Evolutionary conservation across 2,888 invertebrate genomes (phyloP).

Genomic region (Apotomis betuletana): DNA sequence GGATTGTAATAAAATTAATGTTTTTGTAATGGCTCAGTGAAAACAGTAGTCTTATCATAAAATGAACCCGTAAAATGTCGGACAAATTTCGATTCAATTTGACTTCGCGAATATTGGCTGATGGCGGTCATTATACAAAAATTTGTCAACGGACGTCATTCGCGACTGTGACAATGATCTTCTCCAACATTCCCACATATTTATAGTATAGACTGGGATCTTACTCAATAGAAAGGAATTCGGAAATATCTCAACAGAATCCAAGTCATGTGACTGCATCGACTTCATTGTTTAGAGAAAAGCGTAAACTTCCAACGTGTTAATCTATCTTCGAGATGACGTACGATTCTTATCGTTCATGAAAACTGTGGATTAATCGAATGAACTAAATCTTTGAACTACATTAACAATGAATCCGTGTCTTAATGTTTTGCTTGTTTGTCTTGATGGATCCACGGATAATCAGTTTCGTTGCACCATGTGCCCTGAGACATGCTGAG

Average conservation of each 20-base stretch:
- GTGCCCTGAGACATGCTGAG: too few relatives aligned
- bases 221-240: conserved; percentile 19
- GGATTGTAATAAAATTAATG: too few relatives aligned
- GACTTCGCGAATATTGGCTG: neutral
- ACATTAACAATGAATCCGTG: conserved; percentile 16
- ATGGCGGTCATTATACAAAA: neutral
- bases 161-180: conserved; percentile 20
- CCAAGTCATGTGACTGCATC: conserved; percentile 27
- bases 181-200: conserved; percentile 27
- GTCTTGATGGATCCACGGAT: too few relatives aligned
- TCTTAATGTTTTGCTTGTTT: neutral
- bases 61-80: too few relatives aligned
- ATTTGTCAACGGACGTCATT: conserved; percentile 22
- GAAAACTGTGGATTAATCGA: conserved; percentile 6
- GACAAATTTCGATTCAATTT: neutral
- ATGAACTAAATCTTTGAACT: conserved; percentile 10
- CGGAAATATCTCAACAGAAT: conserved; percentile 17
- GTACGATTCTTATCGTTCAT: too few relatives aligned
- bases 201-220: conserved; percentile 8
- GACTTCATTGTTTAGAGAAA: conserved; percentile 27
- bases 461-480: too few relatives aligned
- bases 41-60: too few relatives aligned
- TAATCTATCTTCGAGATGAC: neutral
- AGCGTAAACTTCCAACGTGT: conserved; percentile 10
- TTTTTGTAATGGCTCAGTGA: too few relatives aligned